Evolutionary conservation across 2,888 invertebrate species (phyloP), one percentile per base, ranked within the genome.

Genomic region (Drosophila melanosoma): DNA sequence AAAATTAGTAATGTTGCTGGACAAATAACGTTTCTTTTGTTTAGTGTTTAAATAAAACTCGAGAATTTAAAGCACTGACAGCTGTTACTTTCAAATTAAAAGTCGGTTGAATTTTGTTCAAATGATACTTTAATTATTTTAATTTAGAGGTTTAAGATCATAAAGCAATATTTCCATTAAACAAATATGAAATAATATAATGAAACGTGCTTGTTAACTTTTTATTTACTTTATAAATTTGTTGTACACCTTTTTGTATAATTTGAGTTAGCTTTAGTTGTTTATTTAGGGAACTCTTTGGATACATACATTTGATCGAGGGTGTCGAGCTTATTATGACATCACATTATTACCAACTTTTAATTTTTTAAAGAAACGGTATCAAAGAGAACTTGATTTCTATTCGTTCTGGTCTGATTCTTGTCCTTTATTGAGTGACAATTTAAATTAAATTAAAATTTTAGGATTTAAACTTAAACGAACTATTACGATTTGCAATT

Each of bases 371-470:
- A 51, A 54, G 29, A 23, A 23, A 53, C 35, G 5, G 17, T 53
- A 36, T 17, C 20, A 36, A 36, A 20, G 36, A 33, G 49, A 36
- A 54, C 10, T 12, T 0, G 12, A 12, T 38, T 36, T 35, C 23
- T 20, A 65, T 59, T 38, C 23, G 56, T 67, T 70, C 52, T 70
- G 57, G 54, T 81, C 63, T 62, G 45, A 59, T 62, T 49, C 45
- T 65, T 61, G 38, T 68, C 74, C 42, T 87, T 87, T 87, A 82
- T 87, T 83, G 51, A 76, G 49, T 69, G 69, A 64, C 54, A 68
- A 57, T 49, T 63, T 66, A 67, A 75, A 71, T 75, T 61, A 62
- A 81, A 60, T 57, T 57, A 62, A 68, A 54, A 72, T 64, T 36
- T 48, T 38, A 71, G 53, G 58, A 64, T 56, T 76, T 70, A 49